phyloP scores from a whole-genome alignment of 2,797 vertebrate genomes.

The Lophius americanus region DNA sequence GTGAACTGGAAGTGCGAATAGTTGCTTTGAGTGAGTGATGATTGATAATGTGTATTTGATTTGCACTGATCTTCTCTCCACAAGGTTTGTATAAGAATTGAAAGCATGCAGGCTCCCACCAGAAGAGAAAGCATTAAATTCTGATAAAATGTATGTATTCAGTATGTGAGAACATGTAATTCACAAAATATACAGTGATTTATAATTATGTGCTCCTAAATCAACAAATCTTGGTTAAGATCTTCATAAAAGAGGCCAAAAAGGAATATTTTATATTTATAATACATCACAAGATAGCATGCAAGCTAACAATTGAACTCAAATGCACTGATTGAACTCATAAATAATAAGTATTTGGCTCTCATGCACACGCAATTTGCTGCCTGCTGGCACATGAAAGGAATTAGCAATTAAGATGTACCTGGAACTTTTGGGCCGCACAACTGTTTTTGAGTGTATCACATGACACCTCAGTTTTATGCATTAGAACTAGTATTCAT shows the following conservation, averaged over 20 bases:
- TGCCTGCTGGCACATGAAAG: constrained; percentile 40
- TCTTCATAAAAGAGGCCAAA: not conserved
- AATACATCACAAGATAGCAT: constrained; percentile 5
- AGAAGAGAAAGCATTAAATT: not conserved
- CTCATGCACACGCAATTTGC: constrained; percentile 20
- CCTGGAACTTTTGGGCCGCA: constrained; percentile 26
- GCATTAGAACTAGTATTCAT: not conserved
- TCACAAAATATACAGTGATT: not conserved
- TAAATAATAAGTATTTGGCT: constrained; percentile 42
- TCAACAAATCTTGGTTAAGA: too few species aligned
- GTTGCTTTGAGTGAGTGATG: too few species aligned
- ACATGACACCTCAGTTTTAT: constrained; percentile 26
- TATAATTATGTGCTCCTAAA: not conserved
- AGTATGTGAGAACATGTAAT: not conserved
- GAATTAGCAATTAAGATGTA: constrained; percentile 38
- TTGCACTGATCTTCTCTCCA: not conserved
- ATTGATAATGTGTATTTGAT: not conserved
- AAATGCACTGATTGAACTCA: constrained; percentile 47
- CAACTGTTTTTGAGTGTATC: constrained; percentile 15
- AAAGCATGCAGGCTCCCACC: not conserved
- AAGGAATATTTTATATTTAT: not conserved
- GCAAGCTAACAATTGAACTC: constrained; percentile 28
- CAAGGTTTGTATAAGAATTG: not conserved
- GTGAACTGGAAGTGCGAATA: too few species aligned
- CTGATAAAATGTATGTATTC: too few species aligned